A percentile compares a stretch with the other conserved stretches of the same genome.
These are phyloP conservation scores for Podarcis cretensis DNA, from an alignment of 2,113 vertebrate genomes.

Conservation along the genomic window DNA sequence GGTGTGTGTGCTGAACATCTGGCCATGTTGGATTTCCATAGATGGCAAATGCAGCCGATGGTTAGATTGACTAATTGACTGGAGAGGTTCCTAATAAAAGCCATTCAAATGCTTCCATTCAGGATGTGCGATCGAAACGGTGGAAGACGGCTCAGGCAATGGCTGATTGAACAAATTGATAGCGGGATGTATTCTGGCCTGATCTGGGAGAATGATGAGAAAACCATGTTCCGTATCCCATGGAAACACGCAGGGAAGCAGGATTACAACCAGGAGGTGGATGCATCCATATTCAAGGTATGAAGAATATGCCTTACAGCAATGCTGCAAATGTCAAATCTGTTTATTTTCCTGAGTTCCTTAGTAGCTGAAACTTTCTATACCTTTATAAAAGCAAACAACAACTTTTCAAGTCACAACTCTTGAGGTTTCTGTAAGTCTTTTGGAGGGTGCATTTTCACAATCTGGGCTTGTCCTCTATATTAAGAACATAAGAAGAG, in stretches of 20 bases:
- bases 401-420: no score
- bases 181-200: constrained; percentile 89
- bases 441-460: background rate
- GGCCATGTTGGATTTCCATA: background rate
- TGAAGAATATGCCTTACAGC: background rate
- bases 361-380: background rate
- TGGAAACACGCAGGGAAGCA: constrained; percentile 99
- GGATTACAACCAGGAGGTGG: constrained; percentile 97
- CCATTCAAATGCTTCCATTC: background rate
- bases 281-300: constrained; percentile 98
- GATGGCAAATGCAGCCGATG: background rate
- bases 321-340: no score
- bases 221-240: constrained; percentile 94
- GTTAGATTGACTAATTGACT: background rate
- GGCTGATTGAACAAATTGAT: constrained; percentile 96
- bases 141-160: constrained; percentile 91
- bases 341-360: background rate
- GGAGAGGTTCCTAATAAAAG: background rate
- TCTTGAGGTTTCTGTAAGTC: background rate
- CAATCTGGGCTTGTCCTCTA: background rate
- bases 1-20: background rate
- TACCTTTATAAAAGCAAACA: no score
- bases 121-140: constrained; percentile 87
- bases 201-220: constrained; percentile 92
- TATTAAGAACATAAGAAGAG: no score